These are phyloP conservation scores for Epirrhoe tristata DNA, from an alignment of 2,888 invertebrate genomes.

Conservation along the genomic window DNA sequence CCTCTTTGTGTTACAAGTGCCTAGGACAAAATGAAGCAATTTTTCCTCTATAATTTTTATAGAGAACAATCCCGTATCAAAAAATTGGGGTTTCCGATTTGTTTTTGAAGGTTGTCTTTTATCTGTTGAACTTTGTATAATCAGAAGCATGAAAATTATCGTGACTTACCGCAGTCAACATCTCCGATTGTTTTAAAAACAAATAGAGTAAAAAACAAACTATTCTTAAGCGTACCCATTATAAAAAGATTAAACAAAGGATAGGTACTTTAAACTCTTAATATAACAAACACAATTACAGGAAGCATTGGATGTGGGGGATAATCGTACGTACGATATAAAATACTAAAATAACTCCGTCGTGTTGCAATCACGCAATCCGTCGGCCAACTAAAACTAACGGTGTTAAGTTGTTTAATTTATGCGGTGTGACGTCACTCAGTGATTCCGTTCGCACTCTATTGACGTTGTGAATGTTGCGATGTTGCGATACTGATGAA, in stretches of 20 bases:
- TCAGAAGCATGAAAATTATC: not conserved
- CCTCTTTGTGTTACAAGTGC: no score
- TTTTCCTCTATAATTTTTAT: no score
- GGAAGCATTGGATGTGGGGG: not conserved
- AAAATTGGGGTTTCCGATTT: no score
- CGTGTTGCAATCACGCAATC: not conserved
- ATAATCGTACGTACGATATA: not conserved
- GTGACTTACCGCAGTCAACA: constrained; percentile 50
- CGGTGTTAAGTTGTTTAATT: not conserved
- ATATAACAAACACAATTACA: not conserved
- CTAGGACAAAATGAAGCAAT: no score
- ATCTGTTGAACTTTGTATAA: no score
- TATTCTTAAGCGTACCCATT: constrained; percentile 30
- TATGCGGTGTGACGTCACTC: not conserved
- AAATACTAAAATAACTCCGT: no score
- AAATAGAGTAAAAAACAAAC: constrained; percentile 42
- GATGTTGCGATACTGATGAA: no score
- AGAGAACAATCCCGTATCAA: no score
- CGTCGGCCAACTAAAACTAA: not conserved
- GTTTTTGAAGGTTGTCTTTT: no score
- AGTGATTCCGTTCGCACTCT: no score
- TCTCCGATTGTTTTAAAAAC: constrained; percentile 45
- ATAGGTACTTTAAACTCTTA: not conserved
- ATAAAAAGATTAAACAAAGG: not conserved
- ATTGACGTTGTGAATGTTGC: no score